Conservation (phyloP, 2,113 vertebrate species). For the Brienomyrus brachyistius region DNA sequence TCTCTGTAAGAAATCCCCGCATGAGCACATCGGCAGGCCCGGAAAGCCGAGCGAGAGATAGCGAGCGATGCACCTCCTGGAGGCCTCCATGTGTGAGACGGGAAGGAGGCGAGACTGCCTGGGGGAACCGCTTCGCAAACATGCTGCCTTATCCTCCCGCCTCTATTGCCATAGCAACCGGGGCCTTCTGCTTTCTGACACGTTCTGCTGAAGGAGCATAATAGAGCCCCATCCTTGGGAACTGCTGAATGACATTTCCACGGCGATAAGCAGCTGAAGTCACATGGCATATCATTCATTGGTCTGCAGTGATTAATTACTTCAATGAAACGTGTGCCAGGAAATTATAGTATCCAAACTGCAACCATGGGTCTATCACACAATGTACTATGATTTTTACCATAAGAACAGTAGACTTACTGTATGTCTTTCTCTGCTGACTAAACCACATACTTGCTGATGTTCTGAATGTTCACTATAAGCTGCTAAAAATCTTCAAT, state of each 20-base stretch:
- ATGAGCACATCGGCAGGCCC: not conserved
- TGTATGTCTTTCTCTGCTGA: not conserved
- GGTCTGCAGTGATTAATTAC: not conserved
- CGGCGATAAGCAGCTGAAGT: constrained; percentile 27
- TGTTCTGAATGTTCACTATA: not conserved
- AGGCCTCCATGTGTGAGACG: not conserved
- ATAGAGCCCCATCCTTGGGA: not conserved
- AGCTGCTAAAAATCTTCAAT: not conserved
- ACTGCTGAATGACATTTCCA: constrained; percentile 34
- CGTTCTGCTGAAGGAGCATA: not conserved
- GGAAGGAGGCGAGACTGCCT: not conserved
- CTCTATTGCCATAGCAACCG: constrained; percentile 21
- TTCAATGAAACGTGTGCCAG: not conserved
- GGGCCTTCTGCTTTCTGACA: not conserved
- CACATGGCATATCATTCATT: not conserved
- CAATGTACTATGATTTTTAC: not conserved
- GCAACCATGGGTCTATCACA: no score
- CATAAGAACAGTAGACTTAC: not conserved
- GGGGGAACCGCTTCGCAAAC: not conserved
- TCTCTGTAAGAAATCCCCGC: not conserved
- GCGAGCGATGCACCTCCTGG: not conserved
- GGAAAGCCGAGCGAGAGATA: not conserved
- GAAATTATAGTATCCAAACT: not conserved
- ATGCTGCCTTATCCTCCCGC: not conserved
- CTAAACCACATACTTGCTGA: not conserved